Evolutionary conservation across 2,888 invertebrate species (phyloP), one percentile per base, ranked within the genome.

Genomic region (Sarcophaga variegata): DNA sequence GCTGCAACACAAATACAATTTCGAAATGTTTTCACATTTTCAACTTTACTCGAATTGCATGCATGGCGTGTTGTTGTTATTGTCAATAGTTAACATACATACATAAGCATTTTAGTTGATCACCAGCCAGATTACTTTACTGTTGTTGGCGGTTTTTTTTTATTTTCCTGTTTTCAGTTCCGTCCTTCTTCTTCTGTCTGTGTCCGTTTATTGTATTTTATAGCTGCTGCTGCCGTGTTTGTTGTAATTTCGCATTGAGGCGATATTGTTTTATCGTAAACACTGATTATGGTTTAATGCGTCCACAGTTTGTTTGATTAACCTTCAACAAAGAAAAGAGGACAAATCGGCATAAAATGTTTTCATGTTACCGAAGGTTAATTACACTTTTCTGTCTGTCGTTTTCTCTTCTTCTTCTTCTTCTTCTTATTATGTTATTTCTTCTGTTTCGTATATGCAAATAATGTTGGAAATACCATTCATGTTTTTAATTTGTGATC

Each of bases 261-360:
- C 27, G 37, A 14, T 64, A 64, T 63, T 72, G 25, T 45, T 71
- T 67, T 45, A 67, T 54, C 63, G 22, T 66, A 84, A 87, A 81
- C 71, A 81, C 72, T 60, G 79, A 87, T 84, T 84, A 81, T 49
- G 81, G 54, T 82, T 79, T 87, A 81, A 79, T 84, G 67, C 59
- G 49, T 54, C 49, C 25, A 45, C 25, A 76, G 59, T 72, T 79
- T 84, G 67, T 82, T 85, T 87, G 75, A 67, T 85, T 87, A 87
- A 85, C 87, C 84, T 87, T 84, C 79, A 84, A 4, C 59, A 83
- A 71, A 63, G 78, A 62, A 82, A 4, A 69, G 66, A 63, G 78
- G 67, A 82, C 79, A 81, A 49, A 63, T 77, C 75, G n/a, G 49
- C 37, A 37, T 66, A 82, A 74, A 77, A 22, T 71, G 14, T 64